A percentile compares a stretch with the other conserved stretches of the same genome.
Evolutionary conservation across 1,140 invertebrate species (phyloP).

Genomic region (Achroia grisella): DNA sequence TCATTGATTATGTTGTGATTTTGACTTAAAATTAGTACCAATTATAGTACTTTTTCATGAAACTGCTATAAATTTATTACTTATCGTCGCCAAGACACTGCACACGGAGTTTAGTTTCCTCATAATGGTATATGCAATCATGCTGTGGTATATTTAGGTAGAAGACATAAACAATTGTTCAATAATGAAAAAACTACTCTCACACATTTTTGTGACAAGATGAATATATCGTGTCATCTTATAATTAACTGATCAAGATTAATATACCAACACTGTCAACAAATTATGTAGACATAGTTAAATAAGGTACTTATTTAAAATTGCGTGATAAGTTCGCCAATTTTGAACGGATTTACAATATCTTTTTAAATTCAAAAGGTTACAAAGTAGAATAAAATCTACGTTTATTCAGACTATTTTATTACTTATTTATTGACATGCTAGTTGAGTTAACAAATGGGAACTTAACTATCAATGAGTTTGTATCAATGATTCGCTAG

Average conservation of each 20-base stretch:
- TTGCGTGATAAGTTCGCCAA: not conserved
- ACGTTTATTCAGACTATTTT: not conserved
- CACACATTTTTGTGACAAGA: not conserved
- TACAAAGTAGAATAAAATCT: not conserved
- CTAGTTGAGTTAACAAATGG: not conserved
- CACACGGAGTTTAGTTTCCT: no score
- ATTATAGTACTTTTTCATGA: no score
- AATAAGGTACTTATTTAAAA: not conserved
- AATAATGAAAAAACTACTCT: not conserved
- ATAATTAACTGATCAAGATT: not conserved
- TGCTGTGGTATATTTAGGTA: no score
- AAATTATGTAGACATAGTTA: not conserved
- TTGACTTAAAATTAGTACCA: no score
- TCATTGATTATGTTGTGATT: no score
- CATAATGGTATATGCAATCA: no score
- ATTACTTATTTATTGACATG: not conserved
- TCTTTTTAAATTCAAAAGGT: not conserved
- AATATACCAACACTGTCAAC: not conserved
- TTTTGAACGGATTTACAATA: not conserved
- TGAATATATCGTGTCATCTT: not conserved
- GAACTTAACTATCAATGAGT: not conserved
- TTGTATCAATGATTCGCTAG: not conserved
- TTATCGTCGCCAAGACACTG: no score
- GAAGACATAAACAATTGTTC: not conserved
- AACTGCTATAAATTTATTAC: no score